These are phyloP conservation scores for Eolophus roseicapilla DNA, from an alignment of 2,113 vertebrate species.

Conservation along the genomic window DNA sequence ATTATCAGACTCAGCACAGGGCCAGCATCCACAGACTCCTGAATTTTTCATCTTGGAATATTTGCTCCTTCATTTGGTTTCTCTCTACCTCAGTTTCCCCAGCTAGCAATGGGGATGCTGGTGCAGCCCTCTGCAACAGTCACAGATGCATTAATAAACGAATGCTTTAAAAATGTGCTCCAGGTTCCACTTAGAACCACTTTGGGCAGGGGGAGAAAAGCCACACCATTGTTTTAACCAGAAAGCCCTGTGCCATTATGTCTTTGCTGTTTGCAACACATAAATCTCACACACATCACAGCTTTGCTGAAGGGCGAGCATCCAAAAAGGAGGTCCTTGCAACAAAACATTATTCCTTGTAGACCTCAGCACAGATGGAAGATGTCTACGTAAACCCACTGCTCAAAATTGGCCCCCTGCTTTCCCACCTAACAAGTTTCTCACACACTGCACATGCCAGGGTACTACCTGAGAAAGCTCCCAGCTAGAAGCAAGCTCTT, in stretches of 20 bases:
- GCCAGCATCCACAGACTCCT: neutral
- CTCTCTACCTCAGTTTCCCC: slow-evolving; percentile 9
- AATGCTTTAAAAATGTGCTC: neutral
- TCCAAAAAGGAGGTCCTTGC: neutral
- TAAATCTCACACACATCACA: neutral
- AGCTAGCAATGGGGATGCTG: neutral
- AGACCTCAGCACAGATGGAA: neutral
- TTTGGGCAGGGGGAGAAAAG: neutral
- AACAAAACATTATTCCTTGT: neutral
- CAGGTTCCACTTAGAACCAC: neutral
- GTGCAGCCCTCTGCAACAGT: neutral
- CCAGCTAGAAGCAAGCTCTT: neutral
- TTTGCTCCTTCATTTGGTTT: neutral
- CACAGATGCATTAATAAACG: neutral
- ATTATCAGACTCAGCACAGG: neutral
- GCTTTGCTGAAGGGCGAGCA: neutral
- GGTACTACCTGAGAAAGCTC: neutral
- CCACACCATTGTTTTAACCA: neutral
- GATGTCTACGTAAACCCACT: neutral
- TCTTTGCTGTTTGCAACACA: neutral
- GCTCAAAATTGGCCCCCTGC: neutral
- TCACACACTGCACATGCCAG: neutral
- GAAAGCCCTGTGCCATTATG: neutral
- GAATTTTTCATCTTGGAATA: slow-evolving; percentile 22
- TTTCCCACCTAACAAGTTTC: neutral